A percentile compares a stretch with the other conserved stretches of the same genome.
Conservation (phyloP, 2,113 vertebrate genomes). For the Trogon surrucura region DNA sequence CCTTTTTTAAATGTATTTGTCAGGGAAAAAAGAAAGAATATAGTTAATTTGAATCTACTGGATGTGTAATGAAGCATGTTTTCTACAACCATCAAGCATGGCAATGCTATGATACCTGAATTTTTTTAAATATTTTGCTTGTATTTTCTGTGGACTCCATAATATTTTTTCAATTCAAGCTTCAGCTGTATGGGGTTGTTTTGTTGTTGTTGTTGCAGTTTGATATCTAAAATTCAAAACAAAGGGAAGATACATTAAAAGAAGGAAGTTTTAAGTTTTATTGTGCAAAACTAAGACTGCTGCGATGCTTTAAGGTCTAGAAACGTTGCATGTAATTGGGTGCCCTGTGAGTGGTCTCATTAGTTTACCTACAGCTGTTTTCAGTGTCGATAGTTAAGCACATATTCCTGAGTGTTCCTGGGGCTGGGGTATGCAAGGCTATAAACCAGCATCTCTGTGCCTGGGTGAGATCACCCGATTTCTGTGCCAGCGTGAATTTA, state of each 20-base stretch:
- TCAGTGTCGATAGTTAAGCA: background rate
- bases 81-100: background rate
- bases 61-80: background rate
- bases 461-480: background rate
- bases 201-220: background rate
- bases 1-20: background rate
- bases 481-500: background rate
- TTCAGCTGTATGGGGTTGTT: background rate
- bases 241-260: background rate
- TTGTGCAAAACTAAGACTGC: background rate
- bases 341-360: background rate
- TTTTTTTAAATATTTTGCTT: background rate
- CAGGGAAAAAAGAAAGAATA: background rate
- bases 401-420: background rate
- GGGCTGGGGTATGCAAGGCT: background rate
- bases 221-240: conserved; percentile 4
- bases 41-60: background rate
- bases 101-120: background rate
- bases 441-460: background rate
- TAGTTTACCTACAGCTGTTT: conserved; percentile 13
- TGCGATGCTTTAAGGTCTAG: background rate
- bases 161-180: background rate
- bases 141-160: background rate
- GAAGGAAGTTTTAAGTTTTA: background rate
- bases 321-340: background rate